Percentiles rank a stretch among this genome's conserved stretches.
phyloP scores from a whole-genome alignment of 2,113 vertebrate genomes.

The Thymallus thymallus region DNA sequence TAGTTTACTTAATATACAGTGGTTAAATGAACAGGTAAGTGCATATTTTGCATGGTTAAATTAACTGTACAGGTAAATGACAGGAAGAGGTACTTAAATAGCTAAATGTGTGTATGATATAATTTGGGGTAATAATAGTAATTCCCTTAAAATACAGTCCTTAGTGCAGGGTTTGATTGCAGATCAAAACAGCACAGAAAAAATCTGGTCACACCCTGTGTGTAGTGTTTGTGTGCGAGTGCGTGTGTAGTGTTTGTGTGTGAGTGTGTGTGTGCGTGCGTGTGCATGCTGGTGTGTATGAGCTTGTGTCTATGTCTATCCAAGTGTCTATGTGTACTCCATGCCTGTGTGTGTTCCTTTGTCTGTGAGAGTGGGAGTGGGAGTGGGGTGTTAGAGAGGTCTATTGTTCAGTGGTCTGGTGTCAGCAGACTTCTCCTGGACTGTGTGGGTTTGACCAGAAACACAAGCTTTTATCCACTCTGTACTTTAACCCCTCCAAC shows the following conservation, averaged over 20 bases:
- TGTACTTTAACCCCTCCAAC: not conserved
- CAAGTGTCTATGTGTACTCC: not conserved
- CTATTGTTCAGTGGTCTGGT: constrained; percentile 43
- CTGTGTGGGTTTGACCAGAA: constrained; percentile 41
- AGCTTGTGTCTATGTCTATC: not conserved
- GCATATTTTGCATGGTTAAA: too few species aligned
- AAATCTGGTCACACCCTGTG: constrained; percentile 3
- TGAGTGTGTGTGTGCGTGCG: constrained; percentile 13
- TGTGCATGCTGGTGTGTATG: not conserved
- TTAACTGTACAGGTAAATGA: too few species aligned
- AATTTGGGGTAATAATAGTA: too few species aligned
- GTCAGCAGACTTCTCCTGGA: constrained; percentile 38
- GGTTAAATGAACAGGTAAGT: too few species aligned
- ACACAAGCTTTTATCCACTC: not conserved
- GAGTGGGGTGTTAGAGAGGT: constrained; percentile 20
- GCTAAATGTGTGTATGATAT: too few species aligned
- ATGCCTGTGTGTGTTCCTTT: not conserved
- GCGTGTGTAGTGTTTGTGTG: constrained; percentile 27
- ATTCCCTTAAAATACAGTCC: too few species aligned
- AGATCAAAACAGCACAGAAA: not conserved
- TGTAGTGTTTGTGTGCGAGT: constrained; percentile 23
- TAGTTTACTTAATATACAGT: too few species aligned
- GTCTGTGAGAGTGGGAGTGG: not conserved
- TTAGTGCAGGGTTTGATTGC: too few species aligned
- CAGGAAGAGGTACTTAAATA: too few species aligned